Conservation (phyloP, 2,113 vertebrate genomes). For the Stigmatopora nigra region DNA sequence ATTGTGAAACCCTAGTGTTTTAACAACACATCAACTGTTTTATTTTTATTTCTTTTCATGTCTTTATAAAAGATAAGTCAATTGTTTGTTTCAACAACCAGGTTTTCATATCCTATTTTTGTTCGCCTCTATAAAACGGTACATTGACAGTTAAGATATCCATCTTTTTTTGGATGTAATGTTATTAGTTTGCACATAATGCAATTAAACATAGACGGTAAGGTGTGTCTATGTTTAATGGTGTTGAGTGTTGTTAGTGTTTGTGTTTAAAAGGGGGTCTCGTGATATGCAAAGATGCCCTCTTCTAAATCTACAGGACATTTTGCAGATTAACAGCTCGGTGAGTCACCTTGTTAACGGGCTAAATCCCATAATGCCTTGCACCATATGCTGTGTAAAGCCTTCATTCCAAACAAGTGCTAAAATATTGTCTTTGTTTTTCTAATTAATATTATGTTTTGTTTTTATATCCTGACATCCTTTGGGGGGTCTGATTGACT, state of each 20-base stretch:
- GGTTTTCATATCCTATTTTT: too few species aligned
- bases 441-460: too few species aligned
- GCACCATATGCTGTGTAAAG: slow-evolving; percentile 74
- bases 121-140: too few species aligned
- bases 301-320: slow-evolving; percentile 37
- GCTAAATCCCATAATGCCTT: slow-evolving; percentile 78
- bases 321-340: slow-evolving; percentile 59
- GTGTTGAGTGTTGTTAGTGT: slow-evolving; percentile 15
- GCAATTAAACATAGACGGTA: neutral
- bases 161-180: neutral
- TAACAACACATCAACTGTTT: too few species aligned
- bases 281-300: slow-evolving; percentile 4
- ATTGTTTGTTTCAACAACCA: too few species aligned
- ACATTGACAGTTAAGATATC: neutral
- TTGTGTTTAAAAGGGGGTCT: slow-evolving; percentile 41
- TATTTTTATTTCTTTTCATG: too few species aligned
- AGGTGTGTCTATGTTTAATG: slow-evolving; percentile 15
- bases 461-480: neutral
- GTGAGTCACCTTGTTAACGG: slow-evolving; percentile 71
- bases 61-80: too few species aligned
- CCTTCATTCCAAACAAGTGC: slow-evolving; percentile 22
- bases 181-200: slow-evolving; percentile 3
- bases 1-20: too few species aligned
- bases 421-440: neutral
- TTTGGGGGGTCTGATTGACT: neutral